These are phyloP conservation scores for Athripsodes cinereus DNA, from an alignment of 2,888 invertebrate species.

Conservation along the genomic window DNA sequence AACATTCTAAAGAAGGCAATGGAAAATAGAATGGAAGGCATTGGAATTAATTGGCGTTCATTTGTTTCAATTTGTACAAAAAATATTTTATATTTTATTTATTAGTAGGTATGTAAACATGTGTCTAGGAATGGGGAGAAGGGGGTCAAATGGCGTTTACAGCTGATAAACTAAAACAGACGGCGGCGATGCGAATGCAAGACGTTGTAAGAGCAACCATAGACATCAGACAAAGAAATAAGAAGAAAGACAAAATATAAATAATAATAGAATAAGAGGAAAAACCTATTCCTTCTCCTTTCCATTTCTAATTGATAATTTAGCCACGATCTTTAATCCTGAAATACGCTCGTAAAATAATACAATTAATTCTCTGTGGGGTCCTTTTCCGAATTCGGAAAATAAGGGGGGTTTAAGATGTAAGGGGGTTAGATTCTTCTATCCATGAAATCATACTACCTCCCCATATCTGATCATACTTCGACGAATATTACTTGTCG, in stretches of 20 bases:
- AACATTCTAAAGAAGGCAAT: too few relatives aligned
- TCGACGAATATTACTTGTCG: too few relatives aligned
- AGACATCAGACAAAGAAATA: slow-evolving; percentile 7
- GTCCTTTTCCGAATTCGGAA: slow-evolving; percentile 17
- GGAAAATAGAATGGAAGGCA: too few relatives aligned
- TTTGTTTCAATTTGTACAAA: too few relatives aligned
- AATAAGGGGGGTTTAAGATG: neutral
- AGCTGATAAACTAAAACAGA: slow-evolving; percentile 5
- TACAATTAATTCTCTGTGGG: slow-evolving; percentile 48
- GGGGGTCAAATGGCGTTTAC: slow-evolving; percentile 6
- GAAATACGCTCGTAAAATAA: slow-evolving; percentile 40
- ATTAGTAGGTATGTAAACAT: too few relatives aligned
- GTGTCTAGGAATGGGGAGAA: neutral
- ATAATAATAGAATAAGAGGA: slow-evolving; percentile 13
- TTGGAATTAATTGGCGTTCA: too few relatives aligned
- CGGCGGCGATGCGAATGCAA: slow-evolving; percentile 4
- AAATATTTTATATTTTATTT: too few relatives aligned
- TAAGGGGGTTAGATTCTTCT: neutral
- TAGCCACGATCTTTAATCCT: slow-evolving; percentile 46
- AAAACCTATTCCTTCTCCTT: slow-evolving; percentile 26
- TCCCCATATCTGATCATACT: neutral
- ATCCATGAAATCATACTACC: neutral
- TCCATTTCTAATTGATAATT: slow-evolving; percentile 52
- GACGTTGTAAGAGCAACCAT: too few relatives aligned
- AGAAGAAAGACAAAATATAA: slow-evolving; percentile 7